Percentiles rank a stretch among this genome's conserved stretches.
These are phyloP conservation scores for Setipinna tenuifilis DNA, from an alignment of 2,797 vertebrate species.

Conservation along the genomic window DNA sequence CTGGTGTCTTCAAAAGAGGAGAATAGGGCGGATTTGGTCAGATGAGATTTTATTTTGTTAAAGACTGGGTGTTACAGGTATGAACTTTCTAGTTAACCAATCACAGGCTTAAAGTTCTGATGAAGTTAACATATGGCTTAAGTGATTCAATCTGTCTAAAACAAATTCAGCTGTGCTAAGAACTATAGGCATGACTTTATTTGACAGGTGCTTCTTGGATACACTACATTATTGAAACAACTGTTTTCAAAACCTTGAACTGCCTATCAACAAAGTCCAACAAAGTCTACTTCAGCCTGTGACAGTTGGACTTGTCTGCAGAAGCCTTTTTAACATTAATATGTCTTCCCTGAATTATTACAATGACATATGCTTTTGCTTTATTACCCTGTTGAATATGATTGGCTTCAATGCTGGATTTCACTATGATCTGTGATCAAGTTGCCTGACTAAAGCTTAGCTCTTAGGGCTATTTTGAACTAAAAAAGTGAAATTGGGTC, in stretches of 20 bases:
- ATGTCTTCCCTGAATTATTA: not conserved
- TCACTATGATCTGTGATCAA: too few species aligned
- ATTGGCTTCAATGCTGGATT: not conserved
- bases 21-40: not conserved
- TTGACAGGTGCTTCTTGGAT: not conserved
- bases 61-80: too few species aligned
- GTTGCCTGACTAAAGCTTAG: too few species aligned
- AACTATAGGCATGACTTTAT: too few species aligned
- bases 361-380: too few species aligned
- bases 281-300: not conserved
- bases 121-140: too few species aligned
- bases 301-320: not conserved
- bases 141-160: too few species aligned
- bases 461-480: too few species aligned
- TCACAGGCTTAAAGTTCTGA: too few species aligned
- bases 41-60: not conserved
- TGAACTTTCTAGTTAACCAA: too few species aligned
- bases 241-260: not conserved
- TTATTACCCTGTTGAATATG: not conserved
- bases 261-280: not conserved
- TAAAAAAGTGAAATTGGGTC: too few species aligned
- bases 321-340: not conserved
- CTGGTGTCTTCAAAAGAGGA: not conserved
- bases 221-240: not conserved
- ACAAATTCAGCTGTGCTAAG: too few species aligned